These are phyloP conservation scores for Lamellibrachia columna DNA, from an alignment of 2,888 invertebrate species.

Conservation along the genomic window DNA sequence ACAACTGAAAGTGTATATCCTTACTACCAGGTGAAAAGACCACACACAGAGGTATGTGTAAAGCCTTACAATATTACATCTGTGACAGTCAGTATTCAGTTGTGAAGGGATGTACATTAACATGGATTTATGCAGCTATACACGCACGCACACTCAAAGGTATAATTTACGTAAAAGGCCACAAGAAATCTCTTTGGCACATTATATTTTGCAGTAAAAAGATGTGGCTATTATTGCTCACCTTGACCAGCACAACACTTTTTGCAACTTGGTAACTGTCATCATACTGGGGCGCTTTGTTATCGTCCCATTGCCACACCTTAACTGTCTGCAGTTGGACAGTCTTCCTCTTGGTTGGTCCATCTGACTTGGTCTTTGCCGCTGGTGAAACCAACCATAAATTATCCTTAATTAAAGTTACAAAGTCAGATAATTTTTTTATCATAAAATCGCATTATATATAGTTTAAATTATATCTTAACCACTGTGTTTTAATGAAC, in stretches of 20 bases:
- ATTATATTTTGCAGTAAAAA: not conserved
- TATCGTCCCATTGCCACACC: slow-evolving; percentile 49
- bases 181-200: too few relatives aligned
- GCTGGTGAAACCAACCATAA: not conserved
- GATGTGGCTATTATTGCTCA: not conserved
- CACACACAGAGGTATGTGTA: not conserved
- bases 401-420: not conserved
- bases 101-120: too few relatives aligned
- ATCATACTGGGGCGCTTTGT: slow-evolving; percentile 48
- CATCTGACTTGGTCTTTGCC: slow-evolving; percentile 6
- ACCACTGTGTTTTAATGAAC: too few relatives aligned
- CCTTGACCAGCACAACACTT: slow-evolving; percentile 1
- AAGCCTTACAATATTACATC: not conserved
- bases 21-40: too few relatives aligned
- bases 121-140: not conserved
- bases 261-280: slow-evolving; percentile 52
- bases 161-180: not conserved
- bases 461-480: too few relatives aligned
- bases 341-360: slow-evolving; percentile 19
- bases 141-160: not conserved
- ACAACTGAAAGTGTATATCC: too few relatives aligned
- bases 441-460: not conserved
- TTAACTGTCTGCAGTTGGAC: slow-evolving; percentile 24
- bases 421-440: not conserved
- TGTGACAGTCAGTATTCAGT: too few relatives aligned